phyloP scores from a whole-genome alignment of 2,888 invertebrate genomes.

The Schrankia costaestrigalis region DNA sequence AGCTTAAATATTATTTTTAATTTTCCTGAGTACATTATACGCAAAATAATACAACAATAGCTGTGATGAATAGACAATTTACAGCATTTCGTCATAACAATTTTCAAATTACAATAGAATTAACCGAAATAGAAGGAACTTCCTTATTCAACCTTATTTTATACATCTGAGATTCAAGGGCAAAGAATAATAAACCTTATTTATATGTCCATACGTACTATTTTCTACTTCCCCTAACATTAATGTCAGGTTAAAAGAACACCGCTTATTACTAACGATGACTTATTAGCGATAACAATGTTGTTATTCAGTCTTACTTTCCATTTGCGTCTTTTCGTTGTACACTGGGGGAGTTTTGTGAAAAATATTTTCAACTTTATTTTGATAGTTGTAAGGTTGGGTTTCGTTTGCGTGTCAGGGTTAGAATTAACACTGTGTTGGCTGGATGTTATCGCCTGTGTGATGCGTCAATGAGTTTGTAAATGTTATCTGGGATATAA shows the following conservation, averaged over 20 bases:
- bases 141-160: slow-evolving; percentile 8
- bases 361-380: slow-evolving; percentile 13
- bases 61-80: no score
- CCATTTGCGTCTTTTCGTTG: slow-evolving; percentile 40
- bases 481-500: slow-evolving; percentile 25
- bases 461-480: slow-evolving; percentile 29
- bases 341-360: slow-evolving; percentile 8
- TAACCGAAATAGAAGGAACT: slow-evolving; percentile 8
- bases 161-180: slow-evolving; percentile 21
- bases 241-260: slow-evolving; percentile 51
- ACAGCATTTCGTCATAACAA: no score
- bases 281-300: slow-evolving; percentile 64
- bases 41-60: no score
- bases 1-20: no score
- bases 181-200: slow-evolving; percentile 40
- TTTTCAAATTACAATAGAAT: slow-evolving; percentile 6
- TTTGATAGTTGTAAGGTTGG: not conserved
- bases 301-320: slow-evolving; percentile 49
- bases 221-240: slow-evolving; percentile 44
- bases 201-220: slow-evolving; percentile 39
- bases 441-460: slow-evolving; percentile 21
- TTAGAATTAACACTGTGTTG: slow-evolving; percentile 25
- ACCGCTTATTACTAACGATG: slow-evolving; percentile 62
- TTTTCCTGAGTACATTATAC: no score
- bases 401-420: slow-evolving; percentile 8